Base-by-base conservation (phyloP, 92 coral and sea anemone species). In the Porites divaricata region DNA sequence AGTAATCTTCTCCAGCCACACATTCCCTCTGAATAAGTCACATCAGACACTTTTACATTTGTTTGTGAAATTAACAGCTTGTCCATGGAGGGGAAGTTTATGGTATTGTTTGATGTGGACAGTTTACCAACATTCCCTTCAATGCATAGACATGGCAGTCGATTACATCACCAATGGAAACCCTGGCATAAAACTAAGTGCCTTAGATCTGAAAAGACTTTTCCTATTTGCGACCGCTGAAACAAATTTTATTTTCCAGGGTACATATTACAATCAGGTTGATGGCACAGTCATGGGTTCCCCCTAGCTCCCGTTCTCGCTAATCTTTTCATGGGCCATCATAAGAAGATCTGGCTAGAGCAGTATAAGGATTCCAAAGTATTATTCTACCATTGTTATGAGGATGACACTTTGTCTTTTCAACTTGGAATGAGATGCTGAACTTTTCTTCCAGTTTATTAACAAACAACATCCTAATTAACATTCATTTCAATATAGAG, bases 31-130 rank as follows among this genome's bases (percentile, higher is more conserved):
- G 66, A 75, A 8, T 65, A 49, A 13, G 17, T 49, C 67, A 58
- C 64, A n/a, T 6, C 48, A 7, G 88, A 84, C 65, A 50, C 64
- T 8, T 84, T 84, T 17, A 65, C 81, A 6, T 84, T 84, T 65
- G 88, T 75, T 21, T 41, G 57, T 2, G 88, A 84, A 50, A 48
- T 64, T 15, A 45, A 77, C 20, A 17, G 17, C 21, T 22, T 84
- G 17, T 2, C 63, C 8, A 84, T 66, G 67, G 22, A 1, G 51
- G 76, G 71, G 22, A 16, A 67, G 1, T 76, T 74, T 22, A 81
- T 81, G 77, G 21, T 54, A 0, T 81, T 69, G 2, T 69, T 81
- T 69, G 52, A 81, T 21, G 85, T 81, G 7, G 77, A 52, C 3
- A 69, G 85, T 23, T 71, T 82, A n/a, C 54, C 79, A 2, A 82